A percentile compares a stretch with the other conserved stretches of the same genome.
Conservation (phyloP, 2,113 vertebrate genomes). For the Phaethornis superciliosus region DNA sequence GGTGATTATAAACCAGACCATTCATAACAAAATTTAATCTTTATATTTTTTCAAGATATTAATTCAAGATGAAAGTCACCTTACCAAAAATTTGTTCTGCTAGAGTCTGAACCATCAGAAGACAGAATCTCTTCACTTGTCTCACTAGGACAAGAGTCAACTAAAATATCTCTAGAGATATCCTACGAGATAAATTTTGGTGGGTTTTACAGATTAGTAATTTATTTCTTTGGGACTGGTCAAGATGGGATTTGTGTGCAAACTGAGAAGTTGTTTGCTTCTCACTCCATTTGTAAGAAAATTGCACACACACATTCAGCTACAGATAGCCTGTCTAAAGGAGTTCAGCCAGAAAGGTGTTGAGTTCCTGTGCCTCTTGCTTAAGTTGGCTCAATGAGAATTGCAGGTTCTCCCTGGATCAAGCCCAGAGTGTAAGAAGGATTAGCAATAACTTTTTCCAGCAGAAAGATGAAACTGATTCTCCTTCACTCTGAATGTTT, state of each 20-base stretch:
- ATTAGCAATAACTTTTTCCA: slow-evolving; percentile 49
- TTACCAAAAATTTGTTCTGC: not conserved
- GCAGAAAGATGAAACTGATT: slow-evolving; percentile 42
- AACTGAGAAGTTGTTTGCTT: not conserved
- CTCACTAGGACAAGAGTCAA: not conserved
- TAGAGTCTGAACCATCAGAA: not conserved
- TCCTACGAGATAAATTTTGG: not conserved
- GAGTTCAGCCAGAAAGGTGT: not conserved
- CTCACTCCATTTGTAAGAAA: not conserved
- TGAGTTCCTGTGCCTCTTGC: not conserved
- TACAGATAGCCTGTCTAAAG: not conserved
- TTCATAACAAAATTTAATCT: not conserved
- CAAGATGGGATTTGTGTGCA: not conserved
- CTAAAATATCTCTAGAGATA: not conserved
- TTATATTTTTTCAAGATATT: not conserved
- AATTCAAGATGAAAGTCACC: not conserved
- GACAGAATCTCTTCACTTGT: not conserved
- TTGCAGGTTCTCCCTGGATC: slow-evolving; percentile 9
- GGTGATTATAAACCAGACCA: not conserved
- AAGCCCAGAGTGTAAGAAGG: not conserved
- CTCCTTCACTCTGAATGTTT: slow-evolving; percentile 44
- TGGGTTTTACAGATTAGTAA: not conserved
- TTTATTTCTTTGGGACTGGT: not conserved
- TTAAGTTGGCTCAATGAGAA: not conserved
- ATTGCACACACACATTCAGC: not conserved